Percentiles rank a stretch among this genome's conserved stretches.
These are phyloP conservation scores for Drosophila pachea DNA, from an alignment of 1,140 invertebrate genomes.

Conservation along the genomic window DNA sequence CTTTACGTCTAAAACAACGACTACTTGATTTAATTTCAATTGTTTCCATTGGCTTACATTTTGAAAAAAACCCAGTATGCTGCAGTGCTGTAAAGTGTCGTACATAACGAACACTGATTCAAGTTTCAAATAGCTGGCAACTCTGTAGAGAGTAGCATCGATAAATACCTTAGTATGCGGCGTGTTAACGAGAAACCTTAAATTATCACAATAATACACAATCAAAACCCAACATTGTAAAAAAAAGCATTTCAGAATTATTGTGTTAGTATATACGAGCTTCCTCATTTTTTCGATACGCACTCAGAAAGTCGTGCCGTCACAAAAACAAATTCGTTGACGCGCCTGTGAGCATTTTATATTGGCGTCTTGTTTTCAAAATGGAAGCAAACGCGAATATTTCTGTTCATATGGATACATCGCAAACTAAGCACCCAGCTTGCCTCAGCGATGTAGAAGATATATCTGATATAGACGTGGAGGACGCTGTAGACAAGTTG, in stretches of 20 bases:
- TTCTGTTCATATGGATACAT: not conserved
- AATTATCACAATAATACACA: too few relatives aligned
- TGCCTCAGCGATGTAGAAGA: slow-evolving; percentile 35
- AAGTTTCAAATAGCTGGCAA: too few relatives aligned
- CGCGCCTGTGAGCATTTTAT: not conserved
- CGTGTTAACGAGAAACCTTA: too few relatives aligned
- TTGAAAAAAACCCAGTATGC: not conserved
- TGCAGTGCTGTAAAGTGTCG: not conserved
- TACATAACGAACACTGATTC: not conserved
- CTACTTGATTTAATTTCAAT: slow-evolving; percentile 8
- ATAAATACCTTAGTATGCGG: too few relatives aligned
- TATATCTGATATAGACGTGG: slow-evolving; percentile 47
- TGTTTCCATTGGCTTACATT: not conserved
- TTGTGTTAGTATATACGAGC: too few relatives aligned
- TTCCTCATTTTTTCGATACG: too few relatives aligned
- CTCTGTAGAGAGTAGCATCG: too few relatives aligned
- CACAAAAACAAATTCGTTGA: not conserved
- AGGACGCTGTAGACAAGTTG: slow-evolving; percentile 40
- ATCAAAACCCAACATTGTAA: too few relatives aligned
- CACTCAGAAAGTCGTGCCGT: not conserved
- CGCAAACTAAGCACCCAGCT: not conserved
- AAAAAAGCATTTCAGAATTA: too few relatives aligned
- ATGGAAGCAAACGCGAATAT: slow-evolving; percentile 9
- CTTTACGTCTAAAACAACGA: not conserved
- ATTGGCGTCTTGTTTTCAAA: slow-evolving; percentile 9